Evolutionary conservation across 1,140 invertebrate genomes (phyloP), one percentile per base, ranked within the genome.

Genomic region (Cyclina sinensis): DNA sequence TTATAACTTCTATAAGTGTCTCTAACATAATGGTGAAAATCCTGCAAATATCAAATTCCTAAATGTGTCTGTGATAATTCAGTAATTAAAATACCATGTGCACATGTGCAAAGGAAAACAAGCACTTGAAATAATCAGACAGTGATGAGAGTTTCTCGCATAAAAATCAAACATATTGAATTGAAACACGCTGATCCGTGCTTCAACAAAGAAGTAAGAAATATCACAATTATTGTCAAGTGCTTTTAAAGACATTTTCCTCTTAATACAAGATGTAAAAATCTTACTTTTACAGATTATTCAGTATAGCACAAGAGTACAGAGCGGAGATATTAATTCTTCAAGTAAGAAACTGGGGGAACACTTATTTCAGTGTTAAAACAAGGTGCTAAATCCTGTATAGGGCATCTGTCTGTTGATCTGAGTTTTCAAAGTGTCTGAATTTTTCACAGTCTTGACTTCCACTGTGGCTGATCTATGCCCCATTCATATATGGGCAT

Each of bases 101-200:
- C 35, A 74, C 70, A 46, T 74, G 70, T 74, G 70, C 32, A 74
- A n/a, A n/a, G 70, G 32, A 74, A 74, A 37, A 74, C 39, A 27
- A 39, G 39, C 70, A 74, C 70, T 74, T 74, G 70, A 74, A 74
- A 43, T 46, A 39, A 74, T 43, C 16, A n/a, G n/a, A 39, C 37
- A 48, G 21, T 21, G 37, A 74, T n/a, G 70, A 74, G 70, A 18
- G 37, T 74, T 74, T 74, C 70, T 39, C 16, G 39, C 39, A 43
- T 74, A 48, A 74, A 74, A 74, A 74, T 74, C 70, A 74, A 74
- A 70, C 37, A 74, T 43, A 74, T 74, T 74, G 70, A 74, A 74
- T 74, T 11, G 37, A 18, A 74, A 74, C 70, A 74, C 24, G 70
- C 18, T 74, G 24, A 37, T 37, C 30, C 24, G 5, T 43, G 7